Evolutionary conservation across 2,113 vertebrate species (phyloP), one percentile per base, ranked within the genome.

Genomic region (Carassius auratus): DNA sequence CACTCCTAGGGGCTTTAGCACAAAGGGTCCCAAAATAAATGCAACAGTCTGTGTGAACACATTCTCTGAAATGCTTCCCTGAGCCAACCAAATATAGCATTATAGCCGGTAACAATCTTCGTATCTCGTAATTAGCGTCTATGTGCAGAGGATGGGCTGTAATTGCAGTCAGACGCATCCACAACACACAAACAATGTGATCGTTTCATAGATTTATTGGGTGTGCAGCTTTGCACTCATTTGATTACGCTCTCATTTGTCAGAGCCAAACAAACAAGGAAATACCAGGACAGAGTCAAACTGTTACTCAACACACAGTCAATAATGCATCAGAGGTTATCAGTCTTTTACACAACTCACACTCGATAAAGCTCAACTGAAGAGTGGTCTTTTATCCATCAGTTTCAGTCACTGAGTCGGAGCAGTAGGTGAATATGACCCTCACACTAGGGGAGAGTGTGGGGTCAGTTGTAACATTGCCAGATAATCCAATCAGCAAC

Each of bases 291-390:
- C 66, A n/a, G 57, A 50, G 23, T 82, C 15, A 57, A 66, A 26
- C 5, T 61, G 62, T 79, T 84, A 84, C 75, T 84, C 75, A 87
- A 87, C 14, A 52, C 3, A 2, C 19, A 69, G 71, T 71, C 62
- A 50, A 48, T 77, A 61, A 71, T 19, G 64, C 3, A 5, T 38
- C 21, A 14, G 38, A 17, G 71, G 14, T n/a, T 66, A 62, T 64
- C 8, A 10, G n/a, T 30, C n/a, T 48, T 81, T 66, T 50, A 71
- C 80, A 55, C 80, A 82, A 82, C 19, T 38, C 17, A 12, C 4
- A 4, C 19, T 50, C 62, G 55, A 71, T 82, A 69, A 30, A 68
- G 64, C 57, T 17, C 19, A 45, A 50, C 73, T 8, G 42, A 50
- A 76, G 73, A 1, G 38, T 76, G 21, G 73, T 7, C 38, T 3